phyloP scores from a whole-genome alignment of 2,888 invertebrate species.

The Mythimna vitellina region DNA sequence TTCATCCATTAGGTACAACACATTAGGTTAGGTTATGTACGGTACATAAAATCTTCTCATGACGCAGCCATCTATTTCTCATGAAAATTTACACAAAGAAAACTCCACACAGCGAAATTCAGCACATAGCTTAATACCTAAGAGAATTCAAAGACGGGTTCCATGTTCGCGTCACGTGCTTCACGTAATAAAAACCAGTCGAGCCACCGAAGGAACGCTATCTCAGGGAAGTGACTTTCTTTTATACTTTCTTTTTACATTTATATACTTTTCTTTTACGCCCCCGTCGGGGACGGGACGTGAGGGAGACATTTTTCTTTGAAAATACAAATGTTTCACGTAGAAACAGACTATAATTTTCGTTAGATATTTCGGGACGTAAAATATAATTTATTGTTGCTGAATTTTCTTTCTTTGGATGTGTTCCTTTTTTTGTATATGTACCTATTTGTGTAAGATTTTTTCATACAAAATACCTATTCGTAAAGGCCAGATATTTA shows the following conservation, averaged over 20 bases:
- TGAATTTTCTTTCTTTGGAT: slow-evolving; percentile 32
- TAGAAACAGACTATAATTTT: slow-evolving; percentile 53
- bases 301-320: slow-evolving; percentile 74
- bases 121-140: slow-evolving; percentile 68
- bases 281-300: slow-evolving; percentile 78
- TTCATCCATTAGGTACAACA: background rate
- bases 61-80: background rate
- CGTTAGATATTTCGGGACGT: slow-evolving; percentile 61
- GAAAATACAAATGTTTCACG: slow-evolving; percentile 62
- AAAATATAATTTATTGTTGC: slow-evolving; percentile 62
- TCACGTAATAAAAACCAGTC: slow-evolving; percentile 81
- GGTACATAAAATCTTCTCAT: background rate
- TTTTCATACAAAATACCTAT: background rate
- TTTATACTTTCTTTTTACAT: slow-evolving; percentile 82
- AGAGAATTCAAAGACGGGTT: slow-evolving; percentile 77
- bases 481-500: background rate
- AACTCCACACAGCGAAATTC: slow-evolving; percentile 41
- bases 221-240: slow-evolving; percentile 84
- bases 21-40: background rate
- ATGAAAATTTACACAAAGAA: slow-evolving; percentile 15
- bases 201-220: slow-evolving; percentile 77
- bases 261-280: slow-evolving; percentile 83
- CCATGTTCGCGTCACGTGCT: slow-evolving; percentile 84
- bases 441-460: background rate
- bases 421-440: slow-evolving; percentile 15